phyloP scores from a whole-genome alignment of 2,113 vertebrate genomes.

The Hippocampus comes region DNA sequence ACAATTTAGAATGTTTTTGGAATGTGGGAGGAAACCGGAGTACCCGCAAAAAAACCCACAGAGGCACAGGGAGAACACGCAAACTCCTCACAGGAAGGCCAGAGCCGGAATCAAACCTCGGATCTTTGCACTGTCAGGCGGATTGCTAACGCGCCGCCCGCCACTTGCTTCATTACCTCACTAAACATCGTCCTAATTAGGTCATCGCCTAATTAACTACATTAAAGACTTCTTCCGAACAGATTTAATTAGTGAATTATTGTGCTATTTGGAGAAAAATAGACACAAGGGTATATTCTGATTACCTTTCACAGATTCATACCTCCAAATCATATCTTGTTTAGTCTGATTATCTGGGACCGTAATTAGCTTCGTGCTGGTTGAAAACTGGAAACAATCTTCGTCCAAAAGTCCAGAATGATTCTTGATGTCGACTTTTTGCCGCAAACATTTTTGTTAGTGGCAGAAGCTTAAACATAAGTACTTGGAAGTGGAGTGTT shows the following conservation, averaged over 20 bases:
- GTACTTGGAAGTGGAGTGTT: background rate
- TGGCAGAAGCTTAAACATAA: background rate
- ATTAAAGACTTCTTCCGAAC: conserved; percentile 1
- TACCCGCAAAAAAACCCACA: too few relatives aligned
- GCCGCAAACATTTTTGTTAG: background rate
- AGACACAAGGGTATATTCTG: background rate
- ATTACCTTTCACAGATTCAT: conserved; percentile 2
- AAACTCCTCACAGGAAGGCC: too few relatives aligned
- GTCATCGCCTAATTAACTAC: conserved; percentile 5
- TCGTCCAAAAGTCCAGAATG: background rate
- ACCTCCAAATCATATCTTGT: conserved; percentile 4
- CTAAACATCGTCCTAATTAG: conserved; percentile 8
- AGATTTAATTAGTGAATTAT: conserved; percentile 1
- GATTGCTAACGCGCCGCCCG: background rate
- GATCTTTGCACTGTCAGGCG: too few relatives aligned
- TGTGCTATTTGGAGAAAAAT: conserved; percentile 1
- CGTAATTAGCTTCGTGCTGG: background rate
- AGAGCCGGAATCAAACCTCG: too few relatives aligned
- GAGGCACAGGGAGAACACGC: too few relatives aligned
- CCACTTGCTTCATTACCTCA: conserved; percentile 8
- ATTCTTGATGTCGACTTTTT: background rate
- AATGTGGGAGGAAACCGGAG: too few relatives aligned
- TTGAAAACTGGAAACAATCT: background rate
- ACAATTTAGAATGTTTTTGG: too few relatives aligned
- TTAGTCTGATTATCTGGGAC: background rate